Conservation (phyloP, 92 coral and sea anemone species). For the Pocillopora meandrina region DNA sequence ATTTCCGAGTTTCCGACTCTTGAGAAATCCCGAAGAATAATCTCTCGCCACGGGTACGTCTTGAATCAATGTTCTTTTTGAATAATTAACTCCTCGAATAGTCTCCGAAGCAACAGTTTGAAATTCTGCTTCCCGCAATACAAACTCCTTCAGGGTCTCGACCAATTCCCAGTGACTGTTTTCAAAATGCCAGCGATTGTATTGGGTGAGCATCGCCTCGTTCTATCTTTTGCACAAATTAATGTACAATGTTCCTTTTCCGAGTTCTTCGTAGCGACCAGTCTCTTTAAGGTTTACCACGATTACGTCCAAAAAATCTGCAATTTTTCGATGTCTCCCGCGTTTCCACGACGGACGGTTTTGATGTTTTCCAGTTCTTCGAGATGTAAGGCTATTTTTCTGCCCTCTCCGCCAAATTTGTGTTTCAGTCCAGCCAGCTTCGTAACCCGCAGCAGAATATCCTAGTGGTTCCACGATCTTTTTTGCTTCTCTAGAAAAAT, state of each 20-base stretch:
- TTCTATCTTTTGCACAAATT: conserved; percentile 57
- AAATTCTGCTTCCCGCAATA: conserved; percentile 59
- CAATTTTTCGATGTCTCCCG: conserved; percentile 49
- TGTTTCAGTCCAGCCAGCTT: conserved; percentile 26
- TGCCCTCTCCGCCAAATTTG: conserved; percentile 61
- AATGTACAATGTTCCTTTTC: conserved; percentile 53
- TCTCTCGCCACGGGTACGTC: too few species aligned
- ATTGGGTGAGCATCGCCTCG: conserved; percentile 54
- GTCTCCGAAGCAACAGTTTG: conserved; percentile 29
- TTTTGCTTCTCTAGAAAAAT: not conserved
- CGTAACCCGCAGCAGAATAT: conserved; percentile 8
- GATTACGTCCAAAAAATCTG: too few species aligned
- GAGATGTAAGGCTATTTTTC: conserved; percentile 57
- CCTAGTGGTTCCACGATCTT: not conserved
- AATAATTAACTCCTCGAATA: too few species aligned
- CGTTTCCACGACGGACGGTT: conserved; percentile 49
- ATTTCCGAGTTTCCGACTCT: not conserved
- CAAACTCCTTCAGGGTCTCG: conserved; percentile 51
- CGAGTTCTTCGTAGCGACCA: conserved; percentile 41
- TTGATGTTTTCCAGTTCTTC: conserved; percentile 57
- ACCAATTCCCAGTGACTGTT: conserved; percentile 44
- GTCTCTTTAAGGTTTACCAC: conserved; percentile 49
- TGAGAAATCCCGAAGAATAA: not conserved
- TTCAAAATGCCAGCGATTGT: conserved; percentile 62
- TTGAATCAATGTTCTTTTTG: too few species aligned